Percentiles rank a stretch among this genome's conserved stretches.
Conservation (phyloP, 2,797 vertebrate species). For the Bradypodion ventrale region DNA sequence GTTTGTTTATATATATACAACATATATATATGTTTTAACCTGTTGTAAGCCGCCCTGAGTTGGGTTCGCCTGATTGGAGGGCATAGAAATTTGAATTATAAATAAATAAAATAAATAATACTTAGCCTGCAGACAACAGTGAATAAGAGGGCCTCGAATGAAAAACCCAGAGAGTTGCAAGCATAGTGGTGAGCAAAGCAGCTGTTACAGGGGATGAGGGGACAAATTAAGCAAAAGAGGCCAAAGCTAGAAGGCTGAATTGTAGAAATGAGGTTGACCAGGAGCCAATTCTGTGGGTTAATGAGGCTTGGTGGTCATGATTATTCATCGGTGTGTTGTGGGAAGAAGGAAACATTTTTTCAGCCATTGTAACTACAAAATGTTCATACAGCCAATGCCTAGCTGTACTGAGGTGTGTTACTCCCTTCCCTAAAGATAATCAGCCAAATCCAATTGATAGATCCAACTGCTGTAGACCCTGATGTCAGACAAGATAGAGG, state of each 20-base stretch:
- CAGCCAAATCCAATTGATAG: too few relatives aligned
- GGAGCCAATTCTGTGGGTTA: background rate
- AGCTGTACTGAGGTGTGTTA: too few relatives aligned
- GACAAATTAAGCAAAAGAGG: background rate
- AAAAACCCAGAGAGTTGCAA: conserved; percentile 50
- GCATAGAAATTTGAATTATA: too few relatives aligned
- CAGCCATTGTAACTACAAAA: background rate
- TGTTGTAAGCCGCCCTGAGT: too few relatives aligned
- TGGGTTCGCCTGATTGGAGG: too few relatives aligned
- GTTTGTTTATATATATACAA: too few relatives aligned
- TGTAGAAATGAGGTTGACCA: conserved; percentile 3
- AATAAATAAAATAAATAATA: too few relatives aligned
- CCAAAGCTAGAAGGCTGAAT: background rate
- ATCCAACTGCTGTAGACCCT: too few relatives aligned
- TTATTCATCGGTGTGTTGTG: background rate
- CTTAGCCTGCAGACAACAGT: conserved; percentile 64
- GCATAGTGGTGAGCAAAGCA: conserved; percentile 14
- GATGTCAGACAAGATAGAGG: too few relatives aligned
- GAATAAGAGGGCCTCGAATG: conserved; percentile 60
- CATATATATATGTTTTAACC: too few relatives aligned
- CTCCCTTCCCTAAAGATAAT: too few relatives aligned
- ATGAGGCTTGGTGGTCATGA: background rate
- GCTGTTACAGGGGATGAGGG: background rate
- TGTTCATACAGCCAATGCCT: background rate
- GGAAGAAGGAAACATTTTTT: too few relatives aligned